Conservation (phyloP, 1,140 invertebrate species). For the Xylocopa sonorina region DNA sequence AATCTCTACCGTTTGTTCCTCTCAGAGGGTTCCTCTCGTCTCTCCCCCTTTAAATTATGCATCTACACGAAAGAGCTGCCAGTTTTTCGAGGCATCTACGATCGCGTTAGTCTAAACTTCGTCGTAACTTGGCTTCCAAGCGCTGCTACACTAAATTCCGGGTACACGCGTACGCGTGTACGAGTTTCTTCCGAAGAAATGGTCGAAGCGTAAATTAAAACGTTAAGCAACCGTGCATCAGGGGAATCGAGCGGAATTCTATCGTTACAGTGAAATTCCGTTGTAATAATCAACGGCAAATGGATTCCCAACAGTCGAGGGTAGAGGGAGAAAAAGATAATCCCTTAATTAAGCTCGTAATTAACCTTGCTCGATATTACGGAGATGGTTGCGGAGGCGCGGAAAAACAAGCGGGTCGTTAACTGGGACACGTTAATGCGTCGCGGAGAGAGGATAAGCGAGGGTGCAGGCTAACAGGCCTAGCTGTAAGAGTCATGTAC, state of each 20-base stretch:
- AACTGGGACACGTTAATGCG: background rate
- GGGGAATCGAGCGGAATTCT: background rate
- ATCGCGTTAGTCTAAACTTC: no score
- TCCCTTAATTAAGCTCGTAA: constrained; percentile 36
- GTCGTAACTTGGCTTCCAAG: no score
- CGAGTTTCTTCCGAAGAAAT: no score
- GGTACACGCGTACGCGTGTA: no score
- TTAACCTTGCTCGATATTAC: constrained; percentile 16
- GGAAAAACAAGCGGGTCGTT: background rate
- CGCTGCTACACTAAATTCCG: no score
- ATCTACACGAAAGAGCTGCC: no score
- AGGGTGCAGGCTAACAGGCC: background rate
- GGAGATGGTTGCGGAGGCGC: background rate
- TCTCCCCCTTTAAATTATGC: background rate
- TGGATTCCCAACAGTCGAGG: background rate
- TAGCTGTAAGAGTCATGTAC: background rate
- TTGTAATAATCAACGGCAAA: background rate
- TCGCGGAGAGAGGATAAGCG: no score
- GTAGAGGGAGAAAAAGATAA: background rate
- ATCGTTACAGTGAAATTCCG: background rate
- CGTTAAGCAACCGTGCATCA: background rate
- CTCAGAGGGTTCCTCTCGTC: background rate
- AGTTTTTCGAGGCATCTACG: background rate
- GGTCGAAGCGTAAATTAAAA: background rate
- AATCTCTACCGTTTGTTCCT: background rate